Conservation (phyloP, 2,113 vertebrate species). For the Phyllostomus hastatus region DNA sequence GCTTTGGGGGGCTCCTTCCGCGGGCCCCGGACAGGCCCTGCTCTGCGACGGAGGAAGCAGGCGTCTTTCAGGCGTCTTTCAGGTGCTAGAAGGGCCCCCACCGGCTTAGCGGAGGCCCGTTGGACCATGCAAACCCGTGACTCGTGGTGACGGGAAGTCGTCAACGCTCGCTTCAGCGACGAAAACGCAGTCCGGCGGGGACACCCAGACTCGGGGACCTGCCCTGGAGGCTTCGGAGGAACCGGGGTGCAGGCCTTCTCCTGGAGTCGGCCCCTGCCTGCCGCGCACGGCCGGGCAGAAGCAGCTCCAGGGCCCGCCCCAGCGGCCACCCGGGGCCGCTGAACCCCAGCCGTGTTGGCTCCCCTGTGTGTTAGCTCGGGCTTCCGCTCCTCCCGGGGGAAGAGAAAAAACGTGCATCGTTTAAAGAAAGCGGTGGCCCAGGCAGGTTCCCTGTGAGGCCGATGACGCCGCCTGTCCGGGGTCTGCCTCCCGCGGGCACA, state of each 20-base stretch:
- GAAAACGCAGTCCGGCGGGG: neutral
- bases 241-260: neutral
- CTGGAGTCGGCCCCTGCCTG: neutral
- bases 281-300: neutral
- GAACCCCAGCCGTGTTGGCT: neutral
- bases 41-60: neutral
- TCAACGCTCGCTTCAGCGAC: neutral
- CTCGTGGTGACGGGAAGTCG: neutral
- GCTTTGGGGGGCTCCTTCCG: neutral
- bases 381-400: neutral
- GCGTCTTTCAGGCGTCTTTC: neutral
- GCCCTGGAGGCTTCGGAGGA: neutral
- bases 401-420: neutral
- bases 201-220: neutral
- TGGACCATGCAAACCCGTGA: neutral
- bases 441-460: neutral
- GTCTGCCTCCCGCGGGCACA: neutral
- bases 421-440: neutral
- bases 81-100: neutral
- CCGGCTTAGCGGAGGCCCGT: neutral
- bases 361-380: neutral
- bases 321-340: neutral
- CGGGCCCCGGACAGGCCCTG: neutral
- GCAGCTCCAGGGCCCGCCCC: too few relatives aligned
- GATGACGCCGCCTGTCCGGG: accelerated